phyloP scores from a whole-genome alignment of 2,797 vertebrate genomes.

The Sebastes ruberrimus region DNA sequence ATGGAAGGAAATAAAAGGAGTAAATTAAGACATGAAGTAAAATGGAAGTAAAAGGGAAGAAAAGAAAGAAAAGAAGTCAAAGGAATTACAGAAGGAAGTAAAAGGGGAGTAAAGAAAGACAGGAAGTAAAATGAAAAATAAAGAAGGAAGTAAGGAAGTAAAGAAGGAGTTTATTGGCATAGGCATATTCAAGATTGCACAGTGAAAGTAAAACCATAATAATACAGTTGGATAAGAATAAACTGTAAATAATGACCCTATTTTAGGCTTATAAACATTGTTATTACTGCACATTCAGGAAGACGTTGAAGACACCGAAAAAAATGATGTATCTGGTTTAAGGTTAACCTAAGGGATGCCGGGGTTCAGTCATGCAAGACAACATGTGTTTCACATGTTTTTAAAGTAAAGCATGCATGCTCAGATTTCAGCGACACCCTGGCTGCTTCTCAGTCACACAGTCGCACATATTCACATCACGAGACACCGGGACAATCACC shows the following conservation, averaged over 20 bases:
- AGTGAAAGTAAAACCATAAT: not conserved
- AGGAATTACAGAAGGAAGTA: too few species aligned
- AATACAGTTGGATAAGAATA: not conserved
- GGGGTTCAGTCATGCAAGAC: slow-evolving; percentile 28
- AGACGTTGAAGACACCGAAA: not conserved
- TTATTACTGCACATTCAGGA: not conserved
- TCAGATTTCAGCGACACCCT: not conserved
- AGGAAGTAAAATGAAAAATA: not conserved
- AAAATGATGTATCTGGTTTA: not conserved
- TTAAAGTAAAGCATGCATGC: not conserved
- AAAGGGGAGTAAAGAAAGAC: too few species aligned
- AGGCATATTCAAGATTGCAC: not conserved
- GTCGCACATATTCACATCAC: not conserved
- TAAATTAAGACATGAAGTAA: too few species aligned
- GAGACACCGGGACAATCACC: not conserved
- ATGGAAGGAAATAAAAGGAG: too few species aligned
- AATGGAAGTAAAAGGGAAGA: not conserved
- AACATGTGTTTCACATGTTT: not conserved
- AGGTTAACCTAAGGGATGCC: not conserved
- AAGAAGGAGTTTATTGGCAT: not conserved
- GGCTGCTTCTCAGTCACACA: not conserved
- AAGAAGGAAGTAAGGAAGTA: not conserved
- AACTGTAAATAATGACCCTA: not conserved
- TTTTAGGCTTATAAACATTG: not conserved
- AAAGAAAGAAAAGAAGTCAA: not conserved